Conservation (phyloP, 1,140 invertebrate species). For the Lasioglossum baleicum region DNA sequence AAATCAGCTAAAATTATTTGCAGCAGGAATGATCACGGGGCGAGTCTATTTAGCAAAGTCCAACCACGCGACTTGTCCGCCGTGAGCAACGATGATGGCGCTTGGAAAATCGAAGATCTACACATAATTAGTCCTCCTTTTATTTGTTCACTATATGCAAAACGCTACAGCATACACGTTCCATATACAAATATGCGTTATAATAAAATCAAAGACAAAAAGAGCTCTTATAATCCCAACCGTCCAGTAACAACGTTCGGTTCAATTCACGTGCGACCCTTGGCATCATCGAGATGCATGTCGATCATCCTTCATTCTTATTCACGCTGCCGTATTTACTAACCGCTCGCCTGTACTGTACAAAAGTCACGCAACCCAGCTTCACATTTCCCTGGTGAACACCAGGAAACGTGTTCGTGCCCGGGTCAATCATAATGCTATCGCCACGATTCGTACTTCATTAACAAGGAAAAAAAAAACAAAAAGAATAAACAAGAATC, state of each 20-base stretch:
- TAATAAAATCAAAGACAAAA: slow-evolving; percentile 42
- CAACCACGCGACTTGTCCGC: background rate
- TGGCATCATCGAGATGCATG: background rate
- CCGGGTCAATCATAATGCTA: background rate
- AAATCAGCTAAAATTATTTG: too few relatives aligned
- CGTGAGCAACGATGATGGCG: background rate
- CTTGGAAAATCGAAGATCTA: slow-evolving; percentile 20
- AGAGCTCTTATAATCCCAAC: slow-evolving; percentile 4
- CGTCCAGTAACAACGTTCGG: background rate
- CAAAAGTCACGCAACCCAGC: background rate
- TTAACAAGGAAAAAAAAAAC: background rate
- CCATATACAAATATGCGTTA: slow-evolving; percentile 45
- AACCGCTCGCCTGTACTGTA: background rate
- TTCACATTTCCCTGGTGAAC: too few relatives aligned
- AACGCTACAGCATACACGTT: slow-evolving; percentile 53
- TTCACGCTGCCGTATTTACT: background rate
- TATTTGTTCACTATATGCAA: slow-evolving; percentile 53
- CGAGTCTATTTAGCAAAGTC: too few relatives aligned
- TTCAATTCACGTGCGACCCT: background rate
- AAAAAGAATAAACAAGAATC: background rate
- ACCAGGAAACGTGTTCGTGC: too few relatives aligned
- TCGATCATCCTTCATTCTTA: background rate
- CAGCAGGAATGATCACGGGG: too few relatives aligned
- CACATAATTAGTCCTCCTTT: slow-evolving; percentile 30
- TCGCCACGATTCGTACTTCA: background rate